phyloP scores from a whole-genome alignment of 2,113 vertebrate species.

The Onychostoma macrolepis region DNA sequence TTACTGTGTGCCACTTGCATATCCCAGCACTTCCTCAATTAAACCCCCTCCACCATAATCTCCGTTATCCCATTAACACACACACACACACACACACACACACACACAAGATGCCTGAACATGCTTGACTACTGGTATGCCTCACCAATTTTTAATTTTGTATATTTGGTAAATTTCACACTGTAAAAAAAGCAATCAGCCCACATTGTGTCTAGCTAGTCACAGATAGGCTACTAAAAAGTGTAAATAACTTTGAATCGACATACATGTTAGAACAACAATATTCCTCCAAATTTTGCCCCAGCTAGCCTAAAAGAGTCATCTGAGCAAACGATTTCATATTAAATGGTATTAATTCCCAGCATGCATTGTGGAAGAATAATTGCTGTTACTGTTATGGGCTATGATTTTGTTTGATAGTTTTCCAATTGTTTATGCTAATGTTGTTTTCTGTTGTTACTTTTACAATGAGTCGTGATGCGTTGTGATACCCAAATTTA shows the following conservation, averaged over 20 bases:
- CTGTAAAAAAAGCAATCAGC: not conserved
- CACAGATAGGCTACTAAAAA: not conserved
- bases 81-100: not conserved
- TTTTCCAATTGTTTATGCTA: not conserved
- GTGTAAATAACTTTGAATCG: not conserved
- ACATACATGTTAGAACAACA: not conserved
- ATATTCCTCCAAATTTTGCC: not conserved
- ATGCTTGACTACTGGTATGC: not conserved
- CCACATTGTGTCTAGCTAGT: not conserved
- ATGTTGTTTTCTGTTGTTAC: not conserved
- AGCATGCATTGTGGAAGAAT: not conserved
- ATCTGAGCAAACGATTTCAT: not conserved
- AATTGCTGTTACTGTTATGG: not conserved
- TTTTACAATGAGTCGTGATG: not conserved
- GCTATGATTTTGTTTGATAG: not conserved
- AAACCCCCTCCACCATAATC: constrained; percentile 59
- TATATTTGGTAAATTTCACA: not conserved
- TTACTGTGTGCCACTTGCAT: constrained; percentile 67
- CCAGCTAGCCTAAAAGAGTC: not conserved
- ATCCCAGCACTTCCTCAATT: constrained; percentile 75
- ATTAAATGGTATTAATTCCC: not conserved
- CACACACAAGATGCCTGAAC: not conserved
- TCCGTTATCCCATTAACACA: constrained; percentile 2
- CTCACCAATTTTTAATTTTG: not conserved
- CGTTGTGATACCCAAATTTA: not conserved